Evolutionary conservation across 2,888 invertebrate species (phyloP).

Genomic region (Spilosoma lubricipeda): DNA sequence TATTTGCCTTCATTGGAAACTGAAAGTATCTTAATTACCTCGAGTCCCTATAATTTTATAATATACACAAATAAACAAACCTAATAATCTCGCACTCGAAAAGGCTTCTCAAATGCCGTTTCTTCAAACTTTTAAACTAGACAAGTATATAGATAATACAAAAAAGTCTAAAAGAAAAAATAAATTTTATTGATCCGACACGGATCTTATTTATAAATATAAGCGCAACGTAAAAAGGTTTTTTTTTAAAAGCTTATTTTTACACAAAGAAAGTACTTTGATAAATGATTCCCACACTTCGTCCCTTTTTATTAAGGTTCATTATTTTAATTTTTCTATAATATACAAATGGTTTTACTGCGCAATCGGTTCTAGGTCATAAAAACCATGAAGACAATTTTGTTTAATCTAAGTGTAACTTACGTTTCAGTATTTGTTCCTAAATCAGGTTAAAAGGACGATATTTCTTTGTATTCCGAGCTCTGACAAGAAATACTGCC

Average conservation of each 20-base stretch:
- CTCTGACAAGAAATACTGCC: constrained; percentile 41
- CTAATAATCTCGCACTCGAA: too few species aligned
- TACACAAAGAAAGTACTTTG: not conserved
- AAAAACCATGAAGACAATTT: constrained; percentile 21
- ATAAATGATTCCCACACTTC: not conserved
- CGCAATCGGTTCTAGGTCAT: not conserved
- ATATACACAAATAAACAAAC: too few species aligned
- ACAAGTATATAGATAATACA: too few species aligned
- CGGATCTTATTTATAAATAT: too few species aligned
- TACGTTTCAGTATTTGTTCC: constrained; percentile 31
- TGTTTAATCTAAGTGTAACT: constrained; percentile 22
- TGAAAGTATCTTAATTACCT: too few species aligned
- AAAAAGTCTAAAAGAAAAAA: too few species aligned
- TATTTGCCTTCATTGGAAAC: too few species aligned
- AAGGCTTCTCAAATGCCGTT: too few species aligned
- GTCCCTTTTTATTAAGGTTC: not conserved
- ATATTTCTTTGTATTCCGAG: constrained; percentile 41
- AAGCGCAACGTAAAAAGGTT: not conserved
- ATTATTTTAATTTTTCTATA: not conserved
- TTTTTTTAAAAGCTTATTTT: not conserved
- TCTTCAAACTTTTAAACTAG: too few species aligned
- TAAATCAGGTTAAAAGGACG: constrained; percentile 50
- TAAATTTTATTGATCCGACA: too few species aligned
- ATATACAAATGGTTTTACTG: not conserved
- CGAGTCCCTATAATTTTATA: too few species aligned